These are phyloP conservation scores for Taeniopygia guttata DNA, from an alignment of 2,797 vertebrate species.

Conservation along the genomic window DNA sequence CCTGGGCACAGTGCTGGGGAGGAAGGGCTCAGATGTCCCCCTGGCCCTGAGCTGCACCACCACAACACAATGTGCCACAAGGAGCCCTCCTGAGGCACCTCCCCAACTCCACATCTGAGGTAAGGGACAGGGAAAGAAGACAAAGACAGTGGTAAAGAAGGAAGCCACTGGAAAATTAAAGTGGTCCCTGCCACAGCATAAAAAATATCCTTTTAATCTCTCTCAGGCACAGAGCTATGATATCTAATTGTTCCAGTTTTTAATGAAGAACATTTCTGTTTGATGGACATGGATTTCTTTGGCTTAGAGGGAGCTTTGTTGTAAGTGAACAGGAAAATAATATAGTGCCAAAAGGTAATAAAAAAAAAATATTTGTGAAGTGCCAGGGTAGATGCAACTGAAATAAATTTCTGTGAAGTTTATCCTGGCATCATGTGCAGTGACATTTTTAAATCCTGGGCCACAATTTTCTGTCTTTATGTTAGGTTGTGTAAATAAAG, in stretches of 20 bases:
- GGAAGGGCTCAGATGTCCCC: not conserved
- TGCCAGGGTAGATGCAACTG: not conserved
- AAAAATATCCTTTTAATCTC: not conserved
- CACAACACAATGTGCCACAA: not conserved
- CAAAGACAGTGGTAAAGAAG: not conserved
- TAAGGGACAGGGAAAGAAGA: not conserved
- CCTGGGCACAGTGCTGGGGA: not conserved
- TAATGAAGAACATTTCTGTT: not conserved
- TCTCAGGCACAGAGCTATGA: not conserved
- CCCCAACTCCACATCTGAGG: not conserved
- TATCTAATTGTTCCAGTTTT: not conserved
- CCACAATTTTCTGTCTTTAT: not conserved
- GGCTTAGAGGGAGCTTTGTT: not conserved
- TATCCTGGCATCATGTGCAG: not conserved
- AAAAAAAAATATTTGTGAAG: not conserved
- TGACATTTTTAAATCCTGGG: not conserved
- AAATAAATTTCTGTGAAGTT: constrained; percentile 21
- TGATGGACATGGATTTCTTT: not conserved
- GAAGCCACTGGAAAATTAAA: not conserved
- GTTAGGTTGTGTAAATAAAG: not conserved
- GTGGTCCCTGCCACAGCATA: not conserved
- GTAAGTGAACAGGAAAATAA: not conserved
- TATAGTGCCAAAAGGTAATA: not conserved
- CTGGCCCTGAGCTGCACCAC: accelerated
- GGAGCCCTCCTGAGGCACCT: not conserved